These are phyloP conservation scores for Poecilia wingei DNA, from an alignment of 2,797 vertebrate species.

Conservation along the genomic window DNA sequence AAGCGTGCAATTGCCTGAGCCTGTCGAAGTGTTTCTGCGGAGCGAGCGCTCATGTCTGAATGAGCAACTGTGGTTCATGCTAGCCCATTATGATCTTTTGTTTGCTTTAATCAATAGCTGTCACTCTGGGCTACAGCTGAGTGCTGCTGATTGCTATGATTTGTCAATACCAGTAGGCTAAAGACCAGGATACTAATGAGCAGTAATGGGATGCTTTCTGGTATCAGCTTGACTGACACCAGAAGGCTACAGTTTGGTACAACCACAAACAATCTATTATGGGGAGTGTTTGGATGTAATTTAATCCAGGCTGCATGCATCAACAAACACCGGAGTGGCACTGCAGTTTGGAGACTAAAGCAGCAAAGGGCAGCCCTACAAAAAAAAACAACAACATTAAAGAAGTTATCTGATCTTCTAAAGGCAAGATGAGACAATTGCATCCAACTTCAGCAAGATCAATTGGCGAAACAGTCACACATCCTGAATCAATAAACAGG, in stretches of 20 bases:
- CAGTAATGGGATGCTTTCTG: constrained; percentile 68
- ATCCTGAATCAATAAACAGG: constrained; percentile 23
- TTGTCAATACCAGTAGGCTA: constrained; percentile 64
- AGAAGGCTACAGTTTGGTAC: constrained; percentile 32
- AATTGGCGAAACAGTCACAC: constrained; percentile 11
- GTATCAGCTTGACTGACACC: constrained; percentile 50
- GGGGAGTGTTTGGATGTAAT: constrained; percentile 30
- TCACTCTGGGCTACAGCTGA: constrained; percentile 66
- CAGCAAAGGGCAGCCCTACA: not conserved
- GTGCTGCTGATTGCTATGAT: constrained; percentile 71
- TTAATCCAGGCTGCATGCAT: constrained; percentile 13
- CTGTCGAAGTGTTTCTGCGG: constrained; percentile 40
- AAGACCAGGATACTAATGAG: constrained; percentile 72
- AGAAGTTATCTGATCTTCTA: constrained; percentile 22
- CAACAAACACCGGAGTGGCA: constrained; percentile 19
- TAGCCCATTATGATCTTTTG: constrained; percentile 71
- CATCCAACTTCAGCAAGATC: constrained; percentile 1
- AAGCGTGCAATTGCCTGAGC: constrained; percentile 35
- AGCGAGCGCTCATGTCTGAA: constrained; percentile 46
- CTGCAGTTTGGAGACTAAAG: not conserved
- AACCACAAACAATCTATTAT: constrained; percentile 57
- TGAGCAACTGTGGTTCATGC: constrained; percentile 53
- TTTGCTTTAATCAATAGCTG: constrained; percentile 74
- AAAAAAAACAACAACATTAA: not conserved
- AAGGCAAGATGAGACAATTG: constrained; percentile 10